Conservation (phyloP, 2,888 invertebrate genomes). For the Phaedon cochleariae region DNA sequence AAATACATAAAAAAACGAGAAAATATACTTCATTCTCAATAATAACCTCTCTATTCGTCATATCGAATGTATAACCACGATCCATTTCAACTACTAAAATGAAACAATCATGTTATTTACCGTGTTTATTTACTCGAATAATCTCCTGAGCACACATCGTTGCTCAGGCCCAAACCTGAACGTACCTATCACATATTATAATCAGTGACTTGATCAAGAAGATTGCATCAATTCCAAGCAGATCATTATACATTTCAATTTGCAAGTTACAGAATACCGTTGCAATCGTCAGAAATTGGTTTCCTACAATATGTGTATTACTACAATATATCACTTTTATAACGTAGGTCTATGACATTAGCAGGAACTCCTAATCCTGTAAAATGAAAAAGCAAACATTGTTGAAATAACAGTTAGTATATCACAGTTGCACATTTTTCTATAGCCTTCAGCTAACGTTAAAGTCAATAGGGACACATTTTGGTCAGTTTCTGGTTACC, state of each 20-base stretch:
- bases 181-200: no score
- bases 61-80: not conserved
- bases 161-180: no score
- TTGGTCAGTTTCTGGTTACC: not conserved
- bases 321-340: no score
- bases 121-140: not conserved
- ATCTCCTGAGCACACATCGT: not conserved
- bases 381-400: constrained; percentile 31
- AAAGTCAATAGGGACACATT: constrained; percentile 27
- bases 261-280: not conserved
- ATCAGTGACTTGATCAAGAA: not conserved
- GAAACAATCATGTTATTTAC: no score
- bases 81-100: no score
- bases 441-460: constrained; percentile 33
- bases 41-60: not conserved
- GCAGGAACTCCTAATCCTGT: constrained; percentile 10
- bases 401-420: constrained; percentile 6
- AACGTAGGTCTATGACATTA: no score
- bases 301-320: no score
- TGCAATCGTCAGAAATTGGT: not conserved
- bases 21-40: not conserved
- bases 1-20: not conserved
- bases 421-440: not conserved
- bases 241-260: not conserved
- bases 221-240: not conserved